Evolutionary conservation across 2,888 invertebrate genomes (phyloP).

Genomic region (Brachyptera risi): DNA sequence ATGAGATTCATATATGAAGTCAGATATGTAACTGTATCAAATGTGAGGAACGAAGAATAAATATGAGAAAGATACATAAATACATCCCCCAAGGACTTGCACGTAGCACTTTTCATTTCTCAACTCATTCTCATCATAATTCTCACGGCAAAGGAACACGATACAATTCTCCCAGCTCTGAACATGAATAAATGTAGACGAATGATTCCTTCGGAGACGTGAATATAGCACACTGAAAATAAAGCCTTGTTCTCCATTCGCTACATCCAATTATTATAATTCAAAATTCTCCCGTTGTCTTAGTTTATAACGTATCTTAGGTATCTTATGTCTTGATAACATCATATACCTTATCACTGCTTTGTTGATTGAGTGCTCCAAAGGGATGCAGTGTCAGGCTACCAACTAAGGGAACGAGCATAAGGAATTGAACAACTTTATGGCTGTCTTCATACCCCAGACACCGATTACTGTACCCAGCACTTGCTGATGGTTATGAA

Average conservation of each 20-base stretch:
- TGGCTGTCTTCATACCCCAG: background rate
- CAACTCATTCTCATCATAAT: too few relatives aligned
- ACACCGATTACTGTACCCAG: slow-evolving; percentile 1
- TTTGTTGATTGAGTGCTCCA: background rate
- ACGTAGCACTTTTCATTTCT: too few relatives aligned
- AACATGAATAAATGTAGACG: too few relatives aligned
- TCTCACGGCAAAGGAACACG: too few relatives aligned
- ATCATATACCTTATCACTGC: background rate
- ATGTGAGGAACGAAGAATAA: too few relatives aligned
- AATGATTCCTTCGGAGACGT: background rate
- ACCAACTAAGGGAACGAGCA: background rate
- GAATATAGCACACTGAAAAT: background rate
- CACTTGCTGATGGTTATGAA: slow-evolving; percentile 7
- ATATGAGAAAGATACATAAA: too few relatives aligned
- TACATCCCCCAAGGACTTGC: too few relatives aligned
- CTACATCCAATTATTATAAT: background rate
- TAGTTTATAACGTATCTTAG: background rate
- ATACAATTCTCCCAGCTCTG: too few relatives aligned
- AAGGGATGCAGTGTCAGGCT: background rate
- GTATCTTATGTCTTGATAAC: background rate
- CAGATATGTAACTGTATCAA: too few relatives aligned
- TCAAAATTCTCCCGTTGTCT: background rate
- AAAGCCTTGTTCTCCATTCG: background rate
- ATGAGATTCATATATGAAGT: too few relatives aligned
- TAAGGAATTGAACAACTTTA: slow-evolving; percentile 1